Base-by-base conservation (phyloP, 2,888 invertebrate genomes). In the Zaprionus obscuricornis region DNA sequence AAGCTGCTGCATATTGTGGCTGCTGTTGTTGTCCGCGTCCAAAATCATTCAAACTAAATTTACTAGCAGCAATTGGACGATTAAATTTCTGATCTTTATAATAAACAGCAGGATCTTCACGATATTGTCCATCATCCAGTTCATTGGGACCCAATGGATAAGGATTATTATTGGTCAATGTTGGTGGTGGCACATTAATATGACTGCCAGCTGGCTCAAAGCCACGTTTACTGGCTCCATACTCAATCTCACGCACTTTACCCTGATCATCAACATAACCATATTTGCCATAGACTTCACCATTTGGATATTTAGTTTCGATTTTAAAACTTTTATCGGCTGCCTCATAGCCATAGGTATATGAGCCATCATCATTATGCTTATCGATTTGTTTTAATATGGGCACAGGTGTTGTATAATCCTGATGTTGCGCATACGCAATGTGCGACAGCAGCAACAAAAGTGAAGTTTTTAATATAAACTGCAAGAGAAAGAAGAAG, bases 321-420 rank as follows among this genome's bases (percentile, higher is more conserved):
- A 96, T 96, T 91, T 96, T 96, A 91, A 95, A 96, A 40, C 95
- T 94, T 6, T 96, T 96, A 85, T 97, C 96, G 0, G 96, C 96
- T 0, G 93, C 95, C 89, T 97, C 96, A 89, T 95, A 97, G 0
- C 96, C 96, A 85, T 94, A 96, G 78, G 95, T 96, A 90, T 97
- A 97, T 7, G 96, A 96, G 0, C 96, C 96, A 72, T 96, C 96
- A 68, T 95, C 96, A 88, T 96, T 96, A 89, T 96, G 96, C 63
- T 93, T 92, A 91, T 96, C 95, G 87, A 96, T 94, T 90, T 96
- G 96, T 88, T 95, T 95, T 42, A 96, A 91, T 87, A 96, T 96
- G 0, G 95, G 95, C 6, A 95, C 94, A 0, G 95, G 95, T 0
- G 95, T 95, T 1, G 95, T 94, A 73, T 93, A 92, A 6, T 92